Conservation (phyloP, 2,888 invertebrate species). For the Sminthurinus aureus region DNA sequence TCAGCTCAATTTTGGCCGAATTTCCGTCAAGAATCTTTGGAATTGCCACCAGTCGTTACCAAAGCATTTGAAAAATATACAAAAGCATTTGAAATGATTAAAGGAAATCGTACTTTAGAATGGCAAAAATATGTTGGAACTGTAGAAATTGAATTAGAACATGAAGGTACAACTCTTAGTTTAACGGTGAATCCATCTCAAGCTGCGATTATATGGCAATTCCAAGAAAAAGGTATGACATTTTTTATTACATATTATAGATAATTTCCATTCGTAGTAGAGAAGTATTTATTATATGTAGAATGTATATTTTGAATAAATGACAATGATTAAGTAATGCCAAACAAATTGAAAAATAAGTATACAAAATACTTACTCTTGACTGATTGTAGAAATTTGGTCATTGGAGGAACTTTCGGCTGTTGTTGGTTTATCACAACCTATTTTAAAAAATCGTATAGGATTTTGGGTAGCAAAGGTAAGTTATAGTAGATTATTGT, state of each 20-base stretch:
- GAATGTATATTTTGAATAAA: no score
- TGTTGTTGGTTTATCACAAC: slow-evolving; percentile 85
- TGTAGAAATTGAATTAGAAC: slow-evolving; percentile 88
- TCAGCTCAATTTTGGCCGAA: slow-evolving; percentile 99
- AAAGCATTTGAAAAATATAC: slow-evolving; percentile 85
- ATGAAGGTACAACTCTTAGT: slow-evolving; percentile 79
- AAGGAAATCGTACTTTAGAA: slow-evolving; percentile 84
- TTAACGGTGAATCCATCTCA: slow-evolving; percentile 91
- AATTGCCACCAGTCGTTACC: slow-evolving; percentile 81
- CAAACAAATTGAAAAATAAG: slow-evolving; percentile 1
- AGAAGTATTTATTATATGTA: neutral
- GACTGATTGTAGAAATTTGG: slow-evolving; percentile 74
- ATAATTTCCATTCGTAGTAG: neutral
- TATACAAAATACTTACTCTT: no score
- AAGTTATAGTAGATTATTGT: no score
- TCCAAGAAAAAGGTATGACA: slow-evolving; percentile 79
- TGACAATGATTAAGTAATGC: slow-evolving; percentile 3
- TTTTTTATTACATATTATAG: neutral
- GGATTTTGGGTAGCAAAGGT: slow-evolving; percentile 92
- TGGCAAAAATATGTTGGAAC: slow-evolving; percentile 95
- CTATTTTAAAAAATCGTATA: slow-evolving; percentile 84
- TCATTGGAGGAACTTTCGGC: slow-evolving; percentile 84
- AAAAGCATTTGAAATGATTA: slow-evolving; percentile 86
- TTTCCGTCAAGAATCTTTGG: slow-evolving; percentile 91
- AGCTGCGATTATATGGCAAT: slow-evolving; percentile 92